Evolutionary conservation across 2,113 vertebrate species (phyloP), one percentile per base, ranked within the genome.

Genomic region (Deroptyus accipitrinus): DNA sequence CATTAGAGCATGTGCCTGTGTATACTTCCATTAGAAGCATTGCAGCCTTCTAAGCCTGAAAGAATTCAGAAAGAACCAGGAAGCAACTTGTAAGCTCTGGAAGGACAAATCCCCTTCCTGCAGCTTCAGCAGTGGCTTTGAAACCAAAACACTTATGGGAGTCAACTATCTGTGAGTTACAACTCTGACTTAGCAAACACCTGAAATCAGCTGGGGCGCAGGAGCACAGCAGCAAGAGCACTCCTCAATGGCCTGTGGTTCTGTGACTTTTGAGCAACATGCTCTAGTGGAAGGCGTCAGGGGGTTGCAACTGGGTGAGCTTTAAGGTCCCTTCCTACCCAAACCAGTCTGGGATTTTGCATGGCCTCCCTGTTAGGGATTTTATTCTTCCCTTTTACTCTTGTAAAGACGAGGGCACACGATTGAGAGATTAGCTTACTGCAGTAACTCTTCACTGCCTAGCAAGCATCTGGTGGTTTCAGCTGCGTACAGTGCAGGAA

Each of bases 51-150:
- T 59, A 57, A 94, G 68, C 81, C 59, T 85, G 76, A 87, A 49
- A 46, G 86, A 54, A n/a, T 59, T 76, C 72, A 87, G 37, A 57
- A 87, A 51, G 75, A 91, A 62, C 79, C 75, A 86, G 92, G 80
- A 97, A 95, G 83, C 37, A 86, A 91, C 95, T 79, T 81, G 83
- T 93, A 95, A 92, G 76, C 83, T 80, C 91, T 90, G 70, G 61
- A 87, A 94, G 72, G 77, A 33, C 31, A 17, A 73, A 91, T 86
- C 51, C 78, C 52, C 67, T 94, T 96, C 88, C 85, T 87, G 62
- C 69, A 80, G 70, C 75, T 92, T 88, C 78, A 94, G 76, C 68
- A 81, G 83, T 68, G 54, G 77, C 70, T 88, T 81, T 11, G 11
- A 13, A 28, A 59, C 22, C 33, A 86, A 86, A 41, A 0, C 25